Evolutionary conservation across 2,113 vertebrate genomes (phyloP).

Genomic region (Ploceus nigricollis): DNA sequence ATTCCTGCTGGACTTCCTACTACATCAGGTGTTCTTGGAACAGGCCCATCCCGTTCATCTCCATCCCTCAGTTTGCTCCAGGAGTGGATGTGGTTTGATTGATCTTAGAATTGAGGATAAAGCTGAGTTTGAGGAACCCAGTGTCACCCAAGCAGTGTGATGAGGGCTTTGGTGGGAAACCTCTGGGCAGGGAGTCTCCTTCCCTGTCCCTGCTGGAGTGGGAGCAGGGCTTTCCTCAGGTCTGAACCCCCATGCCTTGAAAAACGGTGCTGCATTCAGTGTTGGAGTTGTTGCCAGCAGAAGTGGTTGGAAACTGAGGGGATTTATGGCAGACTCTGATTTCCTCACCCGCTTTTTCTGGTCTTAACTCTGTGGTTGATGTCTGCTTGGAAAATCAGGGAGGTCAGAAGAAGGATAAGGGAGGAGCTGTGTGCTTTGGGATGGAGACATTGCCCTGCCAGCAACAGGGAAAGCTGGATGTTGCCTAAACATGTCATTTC

Average conservation of each 20-base stretch:
- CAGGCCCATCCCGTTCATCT: neutral
- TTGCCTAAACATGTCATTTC: rapidly evolving
- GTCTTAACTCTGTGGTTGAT: neutral
- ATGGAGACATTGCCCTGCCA: neutral
- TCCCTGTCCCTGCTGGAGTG: rapidly evolving
- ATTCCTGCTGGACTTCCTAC: neutral
- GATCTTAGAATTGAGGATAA: rapidly evolving
- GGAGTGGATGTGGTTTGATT: neutral
- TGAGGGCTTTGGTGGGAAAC: neutral
- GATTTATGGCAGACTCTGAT: neutral
- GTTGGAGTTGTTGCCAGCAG: neutral
- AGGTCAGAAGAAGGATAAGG: neutral
- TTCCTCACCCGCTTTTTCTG: neutral
- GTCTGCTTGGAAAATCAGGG: neutral
- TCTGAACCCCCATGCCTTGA: neutral
- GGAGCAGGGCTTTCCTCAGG: neutral
- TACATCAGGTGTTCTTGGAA: neutral
- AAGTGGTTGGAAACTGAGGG: neutral
- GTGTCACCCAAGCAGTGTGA: rapidly evolving
- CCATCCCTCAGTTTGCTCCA: neutral
- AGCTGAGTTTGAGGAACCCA: neutral
- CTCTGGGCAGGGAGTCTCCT: neutral
- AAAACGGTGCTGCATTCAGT: rapidly evolving
- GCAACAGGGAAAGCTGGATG: neutral
- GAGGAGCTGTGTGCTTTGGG: neutral